Evolutionary conservation across 2,888 invertebrate genomes (phyloP), one percentile per base, ranked within the genome.

Genomic region (Miltochrista miniata): DNA sequence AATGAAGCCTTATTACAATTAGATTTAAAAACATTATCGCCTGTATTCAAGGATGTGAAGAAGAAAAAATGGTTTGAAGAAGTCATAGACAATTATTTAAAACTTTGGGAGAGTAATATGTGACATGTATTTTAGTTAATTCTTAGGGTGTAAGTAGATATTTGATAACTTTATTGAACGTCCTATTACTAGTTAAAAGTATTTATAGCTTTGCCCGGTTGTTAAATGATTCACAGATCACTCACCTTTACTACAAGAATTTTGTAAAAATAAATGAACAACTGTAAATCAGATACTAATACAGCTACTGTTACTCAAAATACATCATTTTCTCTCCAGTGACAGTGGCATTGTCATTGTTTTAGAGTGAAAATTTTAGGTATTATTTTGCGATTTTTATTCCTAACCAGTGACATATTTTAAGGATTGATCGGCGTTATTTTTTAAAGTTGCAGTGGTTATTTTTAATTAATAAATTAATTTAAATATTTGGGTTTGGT

Each of bases 71-170:
- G 97, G 96, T 97, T 97, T 81, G 94, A 96, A 67, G 97, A 97
- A 90, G 96, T 97, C 52, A 93, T 97, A 80, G 96, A 97, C 87
- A 97, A 97, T 93, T 96, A 96, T 87, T 93, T 97, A 85, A 97
- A 96, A 86, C 89, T 97, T 61, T 97, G 97, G 96, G 97, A 97
- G 86, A 95, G 95, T 73, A 97, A 97, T 85, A 96, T 97, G 94
- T 95, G 93, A 94, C 84, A 51, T 44, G 69, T 64, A 59, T 13
- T 50, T 37, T 57, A 57, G 43, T 51, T 59, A 54, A 49, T 56
- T 59, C 4, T 56, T 64, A 64, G 53, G 50, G 46, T 24, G 18
- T 66, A 57, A 61, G 54, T 68, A 61, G 49, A 51, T 64, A 50
- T 56, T 64, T 61, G 61, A 39, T 54, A 50, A 52, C 43, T 48